These are phyloP conservation scores for Scomber scombrus DNA, from an alignment of 2,113 vertebrate genomes.

Conservation along the genomic window DNA sequence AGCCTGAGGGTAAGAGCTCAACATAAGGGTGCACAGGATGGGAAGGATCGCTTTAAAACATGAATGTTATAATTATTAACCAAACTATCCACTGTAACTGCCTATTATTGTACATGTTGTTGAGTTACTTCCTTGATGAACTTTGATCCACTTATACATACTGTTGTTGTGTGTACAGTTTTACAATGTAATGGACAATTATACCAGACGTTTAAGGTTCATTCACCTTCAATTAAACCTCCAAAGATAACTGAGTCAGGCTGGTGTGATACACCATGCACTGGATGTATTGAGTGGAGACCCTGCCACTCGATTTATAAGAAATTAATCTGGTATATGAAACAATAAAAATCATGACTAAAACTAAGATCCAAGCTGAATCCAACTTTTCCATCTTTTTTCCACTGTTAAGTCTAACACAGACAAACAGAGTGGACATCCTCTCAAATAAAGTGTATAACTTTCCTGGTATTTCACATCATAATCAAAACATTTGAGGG, in stretches of 20 bases:
- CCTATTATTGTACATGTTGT: background rate
- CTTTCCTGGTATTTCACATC: background rate
- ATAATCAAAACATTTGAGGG: background rate
- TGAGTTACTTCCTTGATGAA: constrained; percentile 10
- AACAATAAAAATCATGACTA: no score
- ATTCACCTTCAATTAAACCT: background rate
- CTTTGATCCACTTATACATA: background rate
- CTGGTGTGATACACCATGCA: background rate
- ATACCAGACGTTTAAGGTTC: background rate
- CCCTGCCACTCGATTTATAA: no score
- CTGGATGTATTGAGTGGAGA: no score
- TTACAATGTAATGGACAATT: constrained; percentile 8
- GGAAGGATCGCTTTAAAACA: background rate
- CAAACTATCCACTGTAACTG: background rate
- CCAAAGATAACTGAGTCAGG: background rate
- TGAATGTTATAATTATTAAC: background rate
- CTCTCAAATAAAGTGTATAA: background rate
- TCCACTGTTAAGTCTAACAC: background rate
- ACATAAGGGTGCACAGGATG: no score
- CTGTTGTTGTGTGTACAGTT: background rate
- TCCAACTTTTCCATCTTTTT: background rate
- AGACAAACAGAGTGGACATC: background rate
- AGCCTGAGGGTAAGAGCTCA: no score
- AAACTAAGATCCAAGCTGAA: no score
- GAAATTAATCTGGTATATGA: no score